These are phyloP conservation scores for Pheosia tremula DNA, from an alignment of 2,888 invertebrate species.

Conservation along the genomic window DNA sequence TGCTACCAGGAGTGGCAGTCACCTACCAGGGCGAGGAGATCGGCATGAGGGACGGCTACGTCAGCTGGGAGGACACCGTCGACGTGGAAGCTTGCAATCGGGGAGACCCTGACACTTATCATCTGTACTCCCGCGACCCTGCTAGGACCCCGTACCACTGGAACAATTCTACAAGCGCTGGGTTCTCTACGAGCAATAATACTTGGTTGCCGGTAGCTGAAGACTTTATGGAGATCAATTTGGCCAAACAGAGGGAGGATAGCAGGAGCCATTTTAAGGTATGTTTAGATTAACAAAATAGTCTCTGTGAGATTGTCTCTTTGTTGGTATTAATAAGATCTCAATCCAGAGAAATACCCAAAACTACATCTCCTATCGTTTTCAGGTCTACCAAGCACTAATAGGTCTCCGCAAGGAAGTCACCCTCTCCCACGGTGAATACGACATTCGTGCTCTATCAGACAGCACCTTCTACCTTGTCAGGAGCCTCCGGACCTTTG, in stretches of 20 bases:
- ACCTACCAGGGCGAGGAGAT: constrained; percentile 94
- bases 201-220: constrained; percentile 89
- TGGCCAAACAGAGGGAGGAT: constrained; percentile 78
- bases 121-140: constrained; percentile 83
- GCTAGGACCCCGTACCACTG: constrained; percentile 88
- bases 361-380: constrained; percentile 21
- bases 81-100: constrained; percentile 84
- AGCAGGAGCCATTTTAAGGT: constrained; percentile 81
- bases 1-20: constrained; percentile 91
- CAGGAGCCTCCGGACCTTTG: constrained; percentile 53
- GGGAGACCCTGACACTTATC: constrained; percentile 80
- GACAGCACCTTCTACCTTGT: constrained; percentile 64
- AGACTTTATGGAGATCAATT: constrained; percentile 85
- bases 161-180: constrained; percentile 82
- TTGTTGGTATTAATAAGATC: too few relatives aligned
- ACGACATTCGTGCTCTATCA: constrained; percentile 65
- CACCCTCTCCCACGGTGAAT: constrained; percentile 70
- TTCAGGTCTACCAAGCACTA: constrained; percentile 82
- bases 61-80: constrained; percentile 84
- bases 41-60: constrained; percentile 86
- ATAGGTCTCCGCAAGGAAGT: constrained; percentile 73
- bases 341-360: too few relatives aligned
- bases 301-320: too few relatives aligned
- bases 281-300: neutral
- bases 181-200: constrained; percentile 81